Base-by-base conservation (phyloP, 1,140 invertebrate genomes). In the Hypsibius dujardini region DNA sequence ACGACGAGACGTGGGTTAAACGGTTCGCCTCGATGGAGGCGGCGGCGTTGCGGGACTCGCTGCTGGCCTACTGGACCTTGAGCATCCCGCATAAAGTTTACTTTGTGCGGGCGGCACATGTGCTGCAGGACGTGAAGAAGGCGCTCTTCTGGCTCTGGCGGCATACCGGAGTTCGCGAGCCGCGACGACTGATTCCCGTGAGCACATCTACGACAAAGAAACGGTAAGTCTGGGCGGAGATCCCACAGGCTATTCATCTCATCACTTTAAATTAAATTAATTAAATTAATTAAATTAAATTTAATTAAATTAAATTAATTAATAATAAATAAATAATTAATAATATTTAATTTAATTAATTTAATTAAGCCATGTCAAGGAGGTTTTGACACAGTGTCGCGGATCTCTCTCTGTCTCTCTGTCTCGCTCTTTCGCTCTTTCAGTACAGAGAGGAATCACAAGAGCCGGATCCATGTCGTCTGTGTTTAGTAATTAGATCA, bases 131-230 rank as follows among this genome's bases (percentile, higher is more conserved):
- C 45, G 12, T 67, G 62, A 42, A 42, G 12, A 12, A 42, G 3
- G 62, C 12, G 12, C 45, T 67, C 12, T 15, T 67, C 12, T 67
- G 62, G 62, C 45, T 67, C 12, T 67, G 62, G 62, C 12, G 12
- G 42, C 12, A 42, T 12, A 67, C 12, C 45, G 62, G 62, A 7
- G 42, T 67, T 67, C 62, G 62, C 0, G 62, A 67, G 12, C 62
- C 12, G 62, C 12, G 42, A 42, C 12, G 45, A 45, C 3, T 67
- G 3, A 42, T 67, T 15, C 62, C 62, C 3, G 7, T 67, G 12
- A 56, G 50, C n/a, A 56, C 50, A 56, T 56, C 50, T n/a, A n/a
- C n/a, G 7, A 56, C 50, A n/a, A 56, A 56, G 50, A 56, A 56
- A n/a, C 50, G 50, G 7, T n/a, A 56, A n/a, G 7, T n/a, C 50